Conservation (phyloP, 35 echinoderm and acorn worm species). For the Heliocidaris tuberculata region DNA sequence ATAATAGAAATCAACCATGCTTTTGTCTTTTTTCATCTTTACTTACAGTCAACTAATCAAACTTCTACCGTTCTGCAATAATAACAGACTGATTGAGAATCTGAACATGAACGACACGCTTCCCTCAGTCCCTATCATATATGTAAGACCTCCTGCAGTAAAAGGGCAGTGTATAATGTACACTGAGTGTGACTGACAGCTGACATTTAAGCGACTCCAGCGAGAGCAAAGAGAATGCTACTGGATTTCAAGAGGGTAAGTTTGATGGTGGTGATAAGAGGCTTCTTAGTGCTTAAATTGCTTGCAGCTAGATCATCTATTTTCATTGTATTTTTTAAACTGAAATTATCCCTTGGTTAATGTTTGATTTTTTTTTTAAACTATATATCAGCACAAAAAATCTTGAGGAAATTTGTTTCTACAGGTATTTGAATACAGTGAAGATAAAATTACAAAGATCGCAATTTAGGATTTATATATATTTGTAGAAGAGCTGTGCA, state of each 20-base stretch:
- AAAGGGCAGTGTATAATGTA: constrained; percentile 17
- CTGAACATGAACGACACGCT: neutral
- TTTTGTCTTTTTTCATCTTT: neutral
- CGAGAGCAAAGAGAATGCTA: neutral
- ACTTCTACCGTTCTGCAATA: neutral
- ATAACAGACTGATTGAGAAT: neutral
- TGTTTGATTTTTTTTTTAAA: no score
- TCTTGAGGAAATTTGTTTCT: no score
- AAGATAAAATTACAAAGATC: no score
- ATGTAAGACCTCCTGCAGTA: neutral
- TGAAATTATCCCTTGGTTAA: no score
- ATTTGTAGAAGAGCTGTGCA: no score
- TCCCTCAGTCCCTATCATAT: constrained; percentile 4
- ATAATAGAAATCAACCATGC: neutral
- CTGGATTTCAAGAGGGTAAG: neutral
- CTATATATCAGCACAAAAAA: no score
- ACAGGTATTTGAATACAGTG: no score
- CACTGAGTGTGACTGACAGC: constrained; percentile 28
- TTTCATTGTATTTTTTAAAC: no score
- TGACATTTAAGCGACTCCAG: constrained; percentile 28
- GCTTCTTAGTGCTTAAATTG: no score
- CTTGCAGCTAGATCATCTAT: no score
- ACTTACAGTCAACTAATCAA: neutral
- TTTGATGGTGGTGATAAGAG: neutral
- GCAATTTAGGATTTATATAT: no score